Evolutionary conservation across 2,797 vertebrate genomes (phyloP), one percentile per base, ranked within the genome.

Genomic region (Mormyrus hasselquistii): DNA sequence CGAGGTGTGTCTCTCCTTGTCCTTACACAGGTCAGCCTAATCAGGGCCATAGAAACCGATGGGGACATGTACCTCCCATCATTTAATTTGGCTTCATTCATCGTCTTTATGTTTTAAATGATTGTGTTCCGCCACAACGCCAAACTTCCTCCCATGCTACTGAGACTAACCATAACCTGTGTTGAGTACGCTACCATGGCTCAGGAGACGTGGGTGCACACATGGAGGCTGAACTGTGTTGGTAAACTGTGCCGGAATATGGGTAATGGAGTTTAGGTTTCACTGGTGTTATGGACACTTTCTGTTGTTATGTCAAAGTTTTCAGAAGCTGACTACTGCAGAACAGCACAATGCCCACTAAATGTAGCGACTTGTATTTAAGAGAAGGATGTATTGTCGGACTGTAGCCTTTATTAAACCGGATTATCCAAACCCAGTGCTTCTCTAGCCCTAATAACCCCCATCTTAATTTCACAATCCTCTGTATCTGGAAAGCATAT

Each of bases 381-480:
- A 47, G 73, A 44, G 38, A 47, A 79, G 73, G 34, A 12, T 76
- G 34, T 76, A 16, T 14, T 47, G 47, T 79, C 1, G 1, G 73
- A 79, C 38, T 19, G 19, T 44, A 79, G 16, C 38, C 41, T n/a
- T 79, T 79, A 79, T 47, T 6, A 79, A 41, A 19, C 41, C 19
- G 0, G 73, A 79, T 79, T n/a, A 79, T 10, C 16, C 73, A 9
- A 69, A 25, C 2, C 29, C 59, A 57, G 59, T 91, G 29, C 57
- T 38, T 90, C 87, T 62, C 22, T 92, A 99, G 98, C 49, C 19
- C 49, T 95, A 93, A 3, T 98, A 99, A 89, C 91, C 97, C 0
- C 92, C 97, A 99, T 93, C 95, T 99, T 88, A 98, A 97, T 19
- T 98, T 98, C 89, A 99, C 99, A 98, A 96, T 99, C 65, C 97